Conservation (phyloP, 2,797 vertebrate genomes). For the Neostethus bicornis region DNA sequence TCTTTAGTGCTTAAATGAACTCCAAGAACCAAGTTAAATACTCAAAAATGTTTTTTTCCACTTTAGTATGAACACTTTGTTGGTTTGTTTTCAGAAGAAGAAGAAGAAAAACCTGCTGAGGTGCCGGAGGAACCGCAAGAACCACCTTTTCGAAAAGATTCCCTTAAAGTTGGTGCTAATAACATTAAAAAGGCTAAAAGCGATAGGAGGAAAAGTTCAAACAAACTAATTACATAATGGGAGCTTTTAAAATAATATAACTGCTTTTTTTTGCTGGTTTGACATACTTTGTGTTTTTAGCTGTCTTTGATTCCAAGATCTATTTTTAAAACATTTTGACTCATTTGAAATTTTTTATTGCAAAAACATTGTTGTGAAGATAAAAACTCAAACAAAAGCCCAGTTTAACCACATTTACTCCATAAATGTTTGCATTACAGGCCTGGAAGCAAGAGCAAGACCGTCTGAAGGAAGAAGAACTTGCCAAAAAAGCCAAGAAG, state of each 20-base stretch:
- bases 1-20: background rate
- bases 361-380: too few relatives aligned
- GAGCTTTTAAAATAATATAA: too few relatives aligned
- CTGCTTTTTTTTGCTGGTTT: too few relatives aligned
- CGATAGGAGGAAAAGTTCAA: background rate
- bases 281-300: too few relatives aligned
- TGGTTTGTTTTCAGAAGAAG: slow-evolving; percentile 25
- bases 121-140: slow-evolving; percentile 31
- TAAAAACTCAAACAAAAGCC: slow-evolving; percentile 1
- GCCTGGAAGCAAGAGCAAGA: slow-evolving; percentile 88
- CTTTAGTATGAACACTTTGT: background rate
- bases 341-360: too few relatives aligned
- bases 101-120: slow-evolving; percentile 14
- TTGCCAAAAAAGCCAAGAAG: slow-evolving; percentile 76
- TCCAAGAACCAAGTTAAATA: background rate
- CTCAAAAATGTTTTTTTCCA: background rate
- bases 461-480: slow-evolving; percentile 79
- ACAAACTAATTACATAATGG: too few relatives aligned
- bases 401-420: background rate
- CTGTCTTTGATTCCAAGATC: too few relatives aligned
- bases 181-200: background rate
- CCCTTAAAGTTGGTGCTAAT: slow-evolving; percentile 87
- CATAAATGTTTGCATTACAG: slow-evolving; percentile 62
- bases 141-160: slow-evolving; percentile 83
- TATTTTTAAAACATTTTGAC: too few relatives aligned